Conservation (phyloP, 2,113 vertebrate species). For the Ia io region DNA sequence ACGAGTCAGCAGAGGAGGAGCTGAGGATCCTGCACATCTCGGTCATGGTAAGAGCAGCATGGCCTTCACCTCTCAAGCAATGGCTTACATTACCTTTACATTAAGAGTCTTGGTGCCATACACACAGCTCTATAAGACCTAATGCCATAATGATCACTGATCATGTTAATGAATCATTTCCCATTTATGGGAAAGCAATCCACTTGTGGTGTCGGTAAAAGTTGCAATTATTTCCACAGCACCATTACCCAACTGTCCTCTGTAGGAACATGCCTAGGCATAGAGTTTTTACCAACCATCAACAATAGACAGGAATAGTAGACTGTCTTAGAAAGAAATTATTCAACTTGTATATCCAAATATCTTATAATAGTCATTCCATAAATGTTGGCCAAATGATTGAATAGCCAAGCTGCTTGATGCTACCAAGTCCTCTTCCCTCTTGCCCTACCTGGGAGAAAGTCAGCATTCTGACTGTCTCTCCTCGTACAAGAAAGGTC, state of each 20-base stretch:
- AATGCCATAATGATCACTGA: neutral
- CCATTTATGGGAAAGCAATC: neutral
- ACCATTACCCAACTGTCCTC: neutral
- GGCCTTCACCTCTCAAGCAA: neutral
- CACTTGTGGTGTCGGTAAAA: neutral
- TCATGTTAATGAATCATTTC: neutral
- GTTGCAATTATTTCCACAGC: neutral
- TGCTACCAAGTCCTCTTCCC: neutral
- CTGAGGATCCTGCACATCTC: constrained; percentile 98
- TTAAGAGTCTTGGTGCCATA: neutral
- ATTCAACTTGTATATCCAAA: neutral
- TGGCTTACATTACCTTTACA: neutral
- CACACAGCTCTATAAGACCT: neutral
- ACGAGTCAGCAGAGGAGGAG: constrained; percentile 93
- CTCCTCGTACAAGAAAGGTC: neutral
- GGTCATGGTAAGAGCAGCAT: constrained; percentile 90
- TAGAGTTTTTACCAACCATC: neutral
- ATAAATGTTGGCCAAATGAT: neutral
- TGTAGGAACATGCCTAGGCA: neutral
- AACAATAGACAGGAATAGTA: neutral
- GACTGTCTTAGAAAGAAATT: neutral
- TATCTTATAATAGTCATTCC: neutral
- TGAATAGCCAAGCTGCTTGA: neutral
- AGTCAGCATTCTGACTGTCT: neutral
- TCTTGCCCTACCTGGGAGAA: neutral